Conservation (phyloP, 2,113 vertebrate species). For the Callospermophilus lateralis region DNA sequence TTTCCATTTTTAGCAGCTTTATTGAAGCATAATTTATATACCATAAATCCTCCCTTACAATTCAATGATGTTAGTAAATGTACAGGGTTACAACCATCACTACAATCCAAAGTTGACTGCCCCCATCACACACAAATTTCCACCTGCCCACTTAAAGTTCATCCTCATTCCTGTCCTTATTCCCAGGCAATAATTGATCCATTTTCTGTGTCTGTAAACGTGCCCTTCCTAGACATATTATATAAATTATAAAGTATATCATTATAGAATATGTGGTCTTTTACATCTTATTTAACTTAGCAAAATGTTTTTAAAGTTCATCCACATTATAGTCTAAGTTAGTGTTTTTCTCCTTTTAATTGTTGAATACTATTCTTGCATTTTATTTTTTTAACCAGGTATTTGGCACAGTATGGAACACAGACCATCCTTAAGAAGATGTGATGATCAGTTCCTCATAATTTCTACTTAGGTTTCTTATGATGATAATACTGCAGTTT, state of each 20-base stretch:
- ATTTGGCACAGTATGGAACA: background rate
- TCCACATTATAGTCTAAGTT: background rate
- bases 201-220: background rate
- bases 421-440: background rate
- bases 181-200: background rate
- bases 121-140: background rate
- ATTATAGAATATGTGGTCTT: background rate
- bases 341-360: background rate
- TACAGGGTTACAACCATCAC: background rate
- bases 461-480: background rate
- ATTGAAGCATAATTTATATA: background rate
- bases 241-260: background rate
- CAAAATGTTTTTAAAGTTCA: background rate
- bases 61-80: slow-evolving; percentile 17
- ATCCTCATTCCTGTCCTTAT: too few species aligned
- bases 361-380: background rate
- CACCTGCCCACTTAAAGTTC: background rate
- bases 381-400: slow-evolving; percentile 20
- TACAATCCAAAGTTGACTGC: background rate
- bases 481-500: background rate
- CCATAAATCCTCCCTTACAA: background rate
- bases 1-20: slow-evolving; percentile 25
- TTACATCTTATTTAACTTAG: background rate
- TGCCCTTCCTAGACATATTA: background rate
- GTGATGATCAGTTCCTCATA: background rate